These are phyloP conservation scores for Cerceris rybyensis DNA, from an alignment of 2,888 invertebrate species.

Conservation along the genomic window DNA sequence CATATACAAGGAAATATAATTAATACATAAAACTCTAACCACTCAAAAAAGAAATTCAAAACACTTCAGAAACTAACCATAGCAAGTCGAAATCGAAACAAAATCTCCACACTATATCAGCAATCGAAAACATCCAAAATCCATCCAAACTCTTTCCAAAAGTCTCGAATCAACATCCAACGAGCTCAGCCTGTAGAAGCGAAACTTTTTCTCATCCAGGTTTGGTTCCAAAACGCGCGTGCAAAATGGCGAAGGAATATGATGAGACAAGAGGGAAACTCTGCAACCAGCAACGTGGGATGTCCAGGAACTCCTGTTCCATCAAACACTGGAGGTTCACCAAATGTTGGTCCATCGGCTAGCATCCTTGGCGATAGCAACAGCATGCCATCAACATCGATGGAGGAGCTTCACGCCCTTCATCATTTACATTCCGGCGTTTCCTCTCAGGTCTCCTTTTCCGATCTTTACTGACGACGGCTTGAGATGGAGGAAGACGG, in stretches of 20 bases:
- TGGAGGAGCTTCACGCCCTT: constrained; percentile 83
- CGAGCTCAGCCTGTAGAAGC: not conserved
- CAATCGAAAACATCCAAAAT: no score
- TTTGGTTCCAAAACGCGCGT: constrained; percentile 99
- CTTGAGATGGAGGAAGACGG: constrained; percentile 72
- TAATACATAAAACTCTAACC: no score
- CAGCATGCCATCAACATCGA: constrained; percentile 82
- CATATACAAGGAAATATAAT: no score
- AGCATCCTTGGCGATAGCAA: constrained; percentile 82
- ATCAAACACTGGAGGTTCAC: constrained; percentile 78
- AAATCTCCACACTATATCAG: no score
- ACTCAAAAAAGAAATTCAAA: no score
- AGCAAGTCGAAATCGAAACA: no score
- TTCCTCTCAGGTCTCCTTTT: constrained; percentile 80
- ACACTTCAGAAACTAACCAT: no score
- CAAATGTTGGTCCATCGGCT: constrained; percentile 78
- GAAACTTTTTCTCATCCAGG: constrained; percentile 85
- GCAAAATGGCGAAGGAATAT: constrained; percentile 98
- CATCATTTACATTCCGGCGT: constrained; percentile 83
- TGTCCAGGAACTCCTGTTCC: constrained; percentile 80
- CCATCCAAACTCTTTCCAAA: no score
- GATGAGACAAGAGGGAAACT: constrained; percentile 90
- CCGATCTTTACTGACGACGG: constrained; percentile 81
- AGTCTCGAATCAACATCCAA: no score
- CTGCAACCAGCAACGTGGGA: constrained; percentile 68